These are phyloP conservation scores for Tauraco hartlaubi DNA, from an alignment of 2,797 vertebrate genomes.

Conservation along the genomic window DNA sequence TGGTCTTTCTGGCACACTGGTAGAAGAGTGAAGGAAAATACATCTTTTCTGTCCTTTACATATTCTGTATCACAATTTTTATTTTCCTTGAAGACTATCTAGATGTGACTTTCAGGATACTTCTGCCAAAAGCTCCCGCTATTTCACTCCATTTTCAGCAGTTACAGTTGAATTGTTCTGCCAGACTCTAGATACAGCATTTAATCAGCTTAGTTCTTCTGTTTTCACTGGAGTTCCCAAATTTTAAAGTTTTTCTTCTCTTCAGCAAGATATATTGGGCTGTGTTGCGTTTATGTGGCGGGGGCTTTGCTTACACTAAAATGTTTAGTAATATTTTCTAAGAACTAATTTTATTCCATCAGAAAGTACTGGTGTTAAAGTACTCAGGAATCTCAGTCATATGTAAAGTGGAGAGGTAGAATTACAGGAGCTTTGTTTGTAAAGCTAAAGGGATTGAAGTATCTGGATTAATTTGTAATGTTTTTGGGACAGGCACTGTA, in stretches of 20 bases:
- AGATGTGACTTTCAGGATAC: neutral
- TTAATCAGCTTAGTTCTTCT: neutral
- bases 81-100: neutral
- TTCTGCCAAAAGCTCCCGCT: neutral
- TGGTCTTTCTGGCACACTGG: neutral
- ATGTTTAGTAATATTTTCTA: neutral
- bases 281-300: too few relatives aligned
- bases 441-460: neutral
- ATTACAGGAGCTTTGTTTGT: neutral
- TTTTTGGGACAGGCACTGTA: neutral
- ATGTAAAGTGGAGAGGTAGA: neutral
- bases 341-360: neutral
- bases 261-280: neutral
- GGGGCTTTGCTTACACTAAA: neutral
- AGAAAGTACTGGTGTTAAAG: neutral
- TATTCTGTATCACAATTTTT: neutral
- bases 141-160: neutral
- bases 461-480: neutral
- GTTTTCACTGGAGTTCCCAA: neutral
- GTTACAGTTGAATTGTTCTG: neutral
- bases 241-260: neutral
- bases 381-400: neutral
- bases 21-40: neutral
- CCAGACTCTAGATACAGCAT: neutral
- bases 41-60: neutral